These are phyloP conservation scores for Xyliphius kryptos DNA, from an alignment of 2,113 vertebrate genomes.

Conservation along the genomic window DNA sequence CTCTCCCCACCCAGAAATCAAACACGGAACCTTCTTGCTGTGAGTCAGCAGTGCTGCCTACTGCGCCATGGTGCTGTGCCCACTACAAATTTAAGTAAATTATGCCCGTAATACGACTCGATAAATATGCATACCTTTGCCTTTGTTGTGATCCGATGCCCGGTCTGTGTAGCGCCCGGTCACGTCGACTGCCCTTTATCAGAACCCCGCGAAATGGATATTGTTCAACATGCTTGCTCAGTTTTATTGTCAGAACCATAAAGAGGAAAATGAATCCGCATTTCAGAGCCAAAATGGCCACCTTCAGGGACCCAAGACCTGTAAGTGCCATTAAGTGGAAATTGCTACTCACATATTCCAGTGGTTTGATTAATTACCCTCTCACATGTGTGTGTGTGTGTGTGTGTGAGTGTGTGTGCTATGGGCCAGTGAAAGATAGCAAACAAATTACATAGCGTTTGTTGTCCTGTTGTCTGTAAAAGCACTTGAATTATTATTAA, in stretches of 20 bases:
- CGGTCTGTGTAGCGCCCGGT: neutral
- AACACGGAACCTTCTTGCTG: no score
- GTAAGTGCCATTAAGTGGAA: slow-evolving; percentile 75
- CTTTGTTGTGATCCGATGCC: no score
- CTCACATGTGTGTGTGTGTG: no score
- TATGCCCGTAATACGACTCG: no score
- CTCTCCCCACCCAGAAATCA: no score
- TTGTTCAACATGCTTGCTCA: slow-evolving; percentile 61
- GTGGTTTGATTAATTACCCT: slow-evolving; percentile 74
- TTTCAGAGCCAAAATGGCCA: slow-evolving; percentile 65
- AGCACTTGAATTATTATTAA: slow-evolving; percentile 70
- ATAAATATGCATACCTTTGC: no score
- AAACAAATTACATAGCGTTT: slow-evolving; percentile 69
- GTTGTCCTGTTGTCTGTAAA: slow-evolving; percentile 71
- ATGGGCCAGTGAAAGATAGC: slow-evolving; percentile 69
- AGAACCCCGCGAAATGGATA: slow-evolving; percentile 52
- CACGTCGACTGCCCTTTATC: slow-evolving; percentile 8
- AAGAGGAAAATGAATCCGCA: slow-evolving; percentile 69
- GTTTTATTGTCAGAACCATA: slow-evolving; percentile 63
- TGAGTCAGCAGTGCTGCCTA: no score
- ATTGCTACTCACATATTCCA: slow-evolving; percentile 74
- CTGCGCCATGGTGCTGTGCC: no score
- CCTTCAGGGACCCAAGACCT: slow-evolving; percentile 73
- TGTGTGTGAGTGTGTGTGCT: no score
- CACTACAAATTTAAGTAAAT: no score